phyloP scores from a whole-genome alignment of 2,113 vertebrate genomes.

The Melanerpes formicivorus region DNA sequence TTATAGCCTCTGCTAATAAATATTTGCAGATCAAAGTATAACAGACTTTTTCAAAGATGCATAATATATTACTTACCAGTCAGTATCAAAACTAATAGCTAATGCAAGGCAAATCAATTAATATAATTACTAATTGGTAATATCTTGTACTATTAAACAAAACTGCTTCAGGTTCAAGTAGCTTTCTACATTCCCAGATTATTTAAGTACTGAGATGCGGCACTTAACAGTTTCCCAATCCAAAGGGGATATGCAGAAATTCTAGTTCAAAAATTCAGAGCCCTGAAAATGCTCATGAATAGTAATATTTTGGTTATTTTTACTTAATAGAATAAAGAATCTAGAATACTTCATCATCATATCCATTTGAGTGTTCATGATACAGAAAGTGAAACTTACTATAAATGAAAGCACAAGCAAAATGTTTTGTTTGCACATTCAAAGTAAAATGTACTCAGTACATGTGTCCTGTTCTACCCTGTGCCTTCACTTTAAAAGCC shows the following conservation, averaged over 20 bases:
- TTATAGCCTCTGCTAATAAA: constrained; percentile 58
- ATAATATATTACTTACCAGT: constrained; percentile 5
- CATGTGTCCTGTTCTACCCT: not conserved
- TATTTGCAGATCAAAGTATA: constrained; percentile 53
- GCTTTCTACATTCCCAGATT: not conserved
- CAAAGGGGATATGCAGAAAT: not conserved
- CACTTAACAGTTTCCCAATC: not conserved
- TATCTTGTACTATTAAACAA: constrained; percentile 1
- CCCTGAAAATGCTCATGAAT: not conserved
- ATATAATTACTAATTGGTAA: constrained; percentile 4
- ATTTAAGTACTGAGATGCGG: not conserved
- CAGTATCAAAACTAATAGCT: constrained; percentile 6
- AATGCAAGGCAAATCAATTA: not conserved
- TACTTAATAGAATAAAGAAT: not conserved
- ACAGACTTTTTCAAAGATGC: constrained; percentile 26
- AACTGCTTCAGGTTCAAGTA: not conserved
- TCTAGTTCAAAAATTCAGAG: not conserved
- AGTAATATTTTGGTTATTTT: not conserved
- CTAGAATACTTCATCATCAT: not conserved
- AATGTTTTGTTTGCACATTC: not conserved
- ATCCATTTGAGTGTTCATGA: not conserved
- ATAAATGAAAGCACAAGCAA: not conserved
- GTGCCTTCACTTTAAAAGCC: not conserved
- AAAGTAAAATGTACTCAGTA: not conserved
- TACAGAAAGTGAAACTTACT: not conserved